Base-by-base conservation (phyloP, 2,888 invertebrate genomes). In the Sclerodermus sp. region DNA sequence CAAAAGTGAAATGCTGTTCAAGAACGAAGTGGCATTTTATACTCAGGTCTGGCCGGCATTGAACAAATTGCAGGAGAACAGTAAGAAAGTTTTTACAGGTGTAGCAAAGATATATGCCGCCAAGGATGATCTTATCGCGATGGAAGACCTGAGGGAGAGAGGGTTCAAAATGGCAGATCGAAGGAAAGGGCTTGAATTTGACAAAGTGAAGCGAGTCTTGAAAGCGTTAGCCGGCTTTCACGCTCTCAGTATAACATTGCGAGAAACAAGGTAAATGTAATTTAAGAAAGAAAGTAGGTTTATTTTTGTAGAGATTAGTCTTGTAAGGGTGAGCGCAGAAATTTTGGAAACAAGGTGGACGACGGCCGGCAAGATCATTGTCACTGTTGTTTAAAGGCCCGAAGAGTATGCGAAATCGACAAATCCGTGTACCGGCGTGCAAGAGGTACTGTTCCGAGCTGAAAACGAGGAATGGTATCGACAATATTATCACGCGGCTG, bases 1-100 rank as follows among this genome's bases (percentile, higher is more conserved):
- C 66, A 88, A 88, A 72, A 87, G 88, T 67, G 88, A 88, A 50
- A 82, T 84, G 47, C 73, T 89, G 0, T 89, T 89, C 69, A 82
- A 80, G 65, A 89, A 89, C 62, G 89, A 89, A 74, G 86, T 88
- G 0, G 85, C 85, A 8, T 89, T 89, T 68, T 89, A 89, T 68
- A 88, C 83, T 30, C 82, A 83, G 61, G 87, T 88, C 12, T 84
- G 88, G 82, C 88, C 89, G 5, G 82, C 84, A n/a, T 66, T 89
- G 18, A 68, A 81, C 0, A 76, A 79, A 45, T 86, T 87, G 58
- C 88, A 88, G 59, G 17, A 36, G 6, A 51, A 55, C 5, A 68
- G 49, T 0, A 63, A 51, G 15, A 45, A 46, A 31, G 74, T 75
- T 13, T 76, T 78, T 44, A 51, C 53, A 18, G 78, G 79, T 5